A percentile compares a stretch with the other conserved stretches of the same genome.
phyloP scores from a whole-genome alignment of 1,140 invertebrate species.

The Bombus cullumanus region DNA sequence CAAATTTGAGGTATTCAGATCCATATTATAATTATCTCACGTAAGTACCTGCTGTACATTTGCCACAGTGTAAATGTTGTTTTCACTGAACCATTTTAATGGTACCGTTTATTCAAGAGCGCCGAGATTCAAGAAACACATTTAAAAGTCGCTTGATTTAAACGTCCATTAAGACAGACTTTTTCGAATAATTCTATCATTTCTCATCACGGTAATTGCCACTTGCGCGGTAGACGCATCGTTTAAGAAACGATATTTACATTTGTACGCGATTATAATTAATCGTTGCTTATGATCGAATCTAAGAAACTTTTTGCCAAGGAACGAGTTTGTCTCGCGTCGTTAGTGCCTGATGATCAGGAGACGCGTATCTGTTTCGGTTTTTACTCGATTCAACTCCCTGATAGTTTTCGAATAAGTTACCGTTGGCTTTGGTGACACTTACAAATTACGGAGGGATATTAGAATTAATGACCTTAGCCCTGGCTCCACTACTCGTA shows the following conservation, averaged over 20 bases:
- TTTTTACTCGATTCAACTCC: constrained; percentile 18
- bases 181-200: constrained; percentile 17
- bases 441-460: constrained; percentile 45
- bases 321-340: constrained; percentile 22
- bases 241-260: constrained; percentile 21
- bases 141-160: background rate
- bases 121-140: background rate
- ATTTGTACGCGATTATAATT: constrained; percentile 27
- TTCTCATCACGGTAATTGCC: background rate
- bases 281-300: constrained; percentile 23
- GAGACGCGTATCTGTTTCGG: background rate
- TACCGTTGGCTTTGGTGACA: constrained; percentile 44
- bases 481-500: no score
- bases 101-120: background rate
- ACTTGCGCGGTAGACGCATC: background rate
- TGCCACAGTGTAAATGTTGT: background rate
- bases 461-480: constrained; percentile 34
- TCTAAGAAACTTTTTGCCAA: constrained; percentile 11
- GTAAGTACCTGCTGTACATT: no score
- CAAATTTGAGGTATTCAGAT: background rate
- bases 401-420: constrained; percentile 30
- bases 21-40: background rate
- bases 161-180: constrained; percentile 3
- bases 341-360: background rate
- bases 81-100: background rate